Base-by-base conservation (phyloP, 2,888 invertebrate species). In the Brachyopa scutellaris region DNA sequence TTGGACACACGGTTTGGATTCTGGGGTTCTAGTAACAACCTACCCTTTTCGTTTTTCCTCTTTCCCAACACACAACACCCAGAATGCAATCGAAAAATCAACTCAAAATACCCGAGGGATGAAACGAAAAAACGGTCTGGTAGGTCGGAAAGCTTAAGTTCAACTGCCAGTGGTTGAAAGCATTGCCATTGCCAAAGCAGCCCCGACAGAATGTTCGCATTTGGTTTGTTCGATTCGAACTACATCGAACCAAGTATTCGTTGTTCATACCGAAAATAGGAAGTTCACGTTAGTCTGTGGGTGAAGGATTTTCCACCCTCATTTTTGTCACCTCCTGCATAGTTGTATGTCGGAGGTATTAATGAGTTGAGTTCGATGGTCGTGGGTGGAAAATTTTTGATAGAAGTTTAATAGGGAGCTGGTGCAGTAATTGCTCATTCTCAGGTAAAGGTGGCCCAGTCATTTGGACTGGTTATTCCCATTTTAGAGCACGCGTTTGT, bases 121-220 rank as follows among this genome's bases (percentile, higher is more conserved):
- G 67, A 72, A 73, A 79, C 53, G 53, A 72, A 47, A 69, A 59
- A 66, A 61, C 47, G 70, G 61, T 76, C 85, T 72, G 64, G 9
- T 67, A 31, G 72, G 78, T 64, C 49, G 67, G 74, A 70, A 78
- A 84, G 80, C 84, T 80, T 66, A 72, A 80, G 64, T 84, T 79
- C 85, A 84, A 85, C 85, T 85, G 83, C 67, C 80, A 73, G 64
- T 80, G 51, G 70, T 45, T 64, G 23, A 38, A 78, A 42, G 77
- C 51, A 53, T 64, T 80, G 61, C 62, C 57, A 62, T 62, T 61
- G 69, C 47, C 26, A 36, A 53, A 42, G 33, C 59, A 80, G 45
- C 26, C 26, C 26, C 26, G 3, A 55, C 31, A 13, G 21, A 13
- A 21, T 64, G 15, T 47, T 70, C 51, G 73, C 26, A 57, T 55